A percentile compares a stretch with the other conserved stretches of the same genome.
phyloP scores from a whole-genome alignment of 2,797 vertebrate species.

The Sebastes goodei region DNA sequence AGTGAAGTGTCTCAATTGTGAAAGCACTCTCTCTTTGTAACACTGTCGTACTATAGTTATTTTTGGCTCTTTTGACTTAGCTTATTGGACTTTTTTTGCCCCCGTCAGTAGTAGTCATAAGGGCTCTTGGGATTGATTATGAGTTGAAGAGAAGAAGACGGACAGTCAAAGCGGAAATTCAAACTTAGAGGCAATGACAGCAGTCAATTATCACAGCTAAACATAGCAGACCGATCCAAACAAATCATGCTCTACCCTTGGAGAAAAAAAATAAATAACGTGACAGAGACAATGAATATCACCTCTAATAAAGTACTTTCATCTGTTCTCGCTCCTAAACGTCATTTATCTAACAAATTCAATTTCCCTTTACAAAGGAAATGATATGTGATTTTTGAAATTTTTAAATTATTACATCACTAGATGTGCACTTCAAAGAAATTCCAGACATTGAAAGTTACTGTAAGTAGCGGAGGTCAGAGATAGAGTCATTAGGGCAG shows the following conservation, averaged over 20 bases:
- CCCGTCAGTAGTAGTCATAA: neutral
- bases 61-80: neutral
- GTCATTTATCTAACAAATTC: neutral
- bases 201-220: neutral
- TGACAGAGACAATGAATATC: neutral
- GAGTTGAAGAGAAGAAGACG: neutral
- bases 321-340: neutral
- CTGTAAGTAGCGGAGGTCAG: neutral
- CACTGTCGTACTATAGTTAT: neutral
- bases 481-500: neutral
- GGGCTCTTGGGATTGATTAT: neutral
- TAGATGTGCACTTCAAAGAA: constrained; percentile 12
- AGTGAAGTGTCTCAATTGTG: neutral
- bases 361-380: neutral
- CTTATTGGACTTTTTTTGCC: neutral
- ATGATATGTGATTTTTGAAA: neutral
- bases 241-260: neutral
- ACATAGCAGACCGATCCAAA: neutral
- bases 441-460: constrained; percentile 24
- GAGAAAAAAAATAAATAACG: neutral
- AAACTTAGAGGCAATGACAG: neutral
- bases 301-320: neutral
- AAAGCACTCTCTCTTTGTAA: neutral
- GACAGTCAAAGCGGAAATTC: neutral
- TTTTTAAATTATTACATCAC: neutral